Percentiles rank a stretch among this genome's conserved stretches.
Conservation (phyloP, 2,797 vertebrate species). For the Ctenopoma kingsleyae region DNA sequence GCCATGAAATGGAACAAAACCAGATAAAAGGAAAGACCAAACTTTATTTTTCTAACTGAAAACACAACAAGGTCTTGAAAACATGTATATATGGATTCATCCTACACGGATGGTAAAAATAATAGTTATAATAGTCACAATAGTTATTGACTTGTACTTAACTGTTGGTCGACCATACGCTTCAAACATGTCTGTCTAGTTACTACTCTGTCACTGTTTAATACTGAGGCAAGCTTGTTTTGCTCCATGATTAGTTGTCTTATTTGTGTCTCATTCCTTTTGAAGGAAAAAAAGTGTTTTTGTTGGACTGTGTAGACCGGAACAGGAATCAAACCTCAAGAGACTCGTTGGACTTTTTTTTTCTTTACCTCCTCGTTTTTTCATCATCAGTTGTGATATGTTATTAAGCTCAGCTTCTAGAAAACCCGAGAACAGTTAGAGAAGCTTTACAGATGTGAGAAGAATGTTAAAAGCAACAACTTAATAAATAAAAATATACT, state of each 20-base stretch:
- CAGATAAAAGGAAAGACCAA: constrained; percentile 69
- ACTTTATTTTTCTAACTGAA: constrained; percentile 80
- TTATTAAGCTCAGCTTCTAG: constrained; percentile 62
- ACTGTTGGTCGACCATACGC: constrained; percentile 55
- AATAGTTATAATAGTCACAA: constrained; percentile 67
- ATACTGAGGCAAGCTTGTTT: constrained; percentile 39
- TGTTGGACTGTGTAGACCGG: constrained; percentile 22
- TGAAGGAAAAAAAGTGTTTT: constrained; percentile 42
- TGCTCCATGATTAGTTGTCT: constrained; percentile 35
- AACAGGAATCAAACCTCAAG: constrained; percentile 42
- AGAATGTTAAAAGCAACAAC: constrained; percentile 78
- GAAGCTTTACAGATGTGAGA: constrained; percentile 70
- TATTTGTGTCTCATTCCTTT: constrained; percentile 44
- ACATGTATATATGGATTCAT: constrained; percentile 64
- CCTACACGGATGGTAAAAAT: constrained; percentile 58
- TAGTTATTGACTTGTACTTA: constrained; percentile 62
- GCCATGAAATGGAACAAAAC: constrained; percentile 74
- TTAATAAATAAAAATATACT: constrained; percentile 73
- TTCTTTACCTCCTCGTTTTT: constrained; percentile 27
- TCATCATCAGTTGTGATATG: constrained; percentile 60
- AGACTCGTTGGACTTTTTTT: constrained; percentile 24
- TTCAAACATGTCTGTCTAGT: constrained; percentile 59
- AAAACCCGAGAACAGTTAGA: constrained; percentile 58
- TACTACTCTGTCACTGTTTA: constrained; percentile 45
- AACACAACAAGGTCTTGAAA: constrained; percentile 54